Evolutionary conservation across 2,888 invertebrate species (phyloP).

Genomic region (Camptogramma bilineatum): DNA sequence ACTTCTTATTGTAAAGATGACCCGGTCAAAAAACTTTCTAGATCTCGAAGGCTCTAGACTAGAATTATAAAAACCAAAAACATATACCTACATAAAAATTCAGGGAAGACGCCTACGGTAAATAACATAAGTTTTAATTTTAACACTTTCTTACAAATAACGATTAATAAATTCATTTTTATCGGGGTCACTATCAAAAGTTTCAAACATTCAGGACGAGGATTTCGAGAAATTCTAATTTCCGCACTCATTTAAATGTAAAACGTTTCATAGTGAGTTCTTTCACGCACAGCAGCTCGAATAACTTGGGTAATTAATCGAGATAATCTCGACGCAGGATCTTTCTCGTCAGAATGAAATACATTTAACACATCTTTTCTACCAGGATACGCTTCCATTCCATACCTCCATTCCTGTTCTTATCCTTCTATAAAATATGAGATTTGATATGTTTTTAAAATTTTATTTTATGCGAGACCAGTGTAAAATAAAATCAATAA

Average conservation of each 20-base stretch:
- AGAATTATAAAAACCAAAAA: not conserved
- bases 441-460: too few relatives aligned
- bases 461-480: too few relatives aligned
- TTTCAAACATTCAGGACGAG: constrained; percentile 11
- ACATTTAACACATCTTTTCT: constrained; percentile 2
- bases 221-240: constrained; percentile 29
- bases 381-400: not conserved
- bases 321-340: constrained; percentile 54
- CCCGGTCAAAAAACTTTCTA: not conserved
- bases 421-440: not conserved
- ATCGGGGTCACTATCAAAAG: constrained; percentile 35
- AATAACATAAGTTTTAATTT: constrained; percentile 9
- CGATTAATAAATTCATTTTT: constrained; percentile 24
- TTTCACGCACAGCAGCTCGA: constrained; percentile 40
- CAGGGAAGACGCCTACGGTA: not conserved
- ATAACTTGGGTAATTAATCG: constrained; percentile 56
- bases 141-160: constrained; percentile 10
- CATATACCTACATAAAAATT: too few relatives aligned
- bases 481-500: too few relatives aligned
- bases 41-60: not conserved
- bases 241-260: constrained; percentile 31
- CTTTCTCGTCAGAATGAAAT: constrained; percentile 19
- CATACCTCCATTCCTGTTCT: not conserved
- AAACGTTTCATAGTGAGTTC: constrained; percentile 34
- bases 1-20: not conserved